Base-by-base conservation (phyloP, 2,113 vertebrate genomes). In the Xyrauchen texanus region DNA sequence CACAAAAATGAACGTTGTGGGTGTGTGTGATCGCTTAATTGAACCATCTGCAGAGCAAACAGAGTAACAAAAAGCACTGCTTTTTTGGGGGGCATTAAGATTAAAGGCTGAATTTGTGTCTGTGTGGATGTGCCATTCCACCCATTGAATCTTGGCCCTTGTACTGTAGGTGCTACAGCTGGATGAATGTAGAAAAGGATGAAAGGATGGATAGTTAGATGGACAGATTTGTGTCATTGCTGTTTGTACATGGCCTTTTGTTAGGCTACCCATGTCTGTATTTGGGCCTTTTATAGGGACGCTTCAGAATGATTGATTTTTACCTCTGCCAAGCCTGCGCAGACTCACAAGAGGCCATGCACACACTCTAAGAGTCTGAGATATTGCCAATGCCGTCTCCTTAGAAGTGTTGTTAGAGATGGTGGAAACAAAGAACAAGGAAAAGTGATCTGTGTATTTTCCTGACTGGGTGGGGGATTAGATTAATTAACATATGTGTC, bases 11-110 rank as follows among this genome's bases (percentile, higher is more conserved):
- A 62, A 4, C 7, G 5, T 46, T 83, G 62, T 21, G 46, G 67
- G 21, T 34, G 75, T 81, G 68, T 71, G 72, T 46, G 67, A 21
- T 85, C 15, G 78, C 86, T 88, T 84, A 89, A 88, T 87, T 83
- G 87, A 85, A 89, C 87, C 91, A 90, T 90, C 91, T 91, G 90
- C 88, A 90, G 85, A 77, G 78, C 83, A 82, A 86, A 86, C 85
- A 84, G 83, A 69, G 83, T 81, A 85, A 84, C 78, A 88, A 84
- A 90, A 85, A 82, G 78, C 81, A 81, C 61, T 52, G 85, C 89
- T 93, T 88, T 88, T 92, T 90, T 85, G 21, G 21, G 82, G 85
- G 88, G 84, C 69, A 51, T 8, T 6, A 13, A 16, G 53, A 58
- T 58, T 71, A 21, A 42, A 53, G 57, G 53, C 69, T 15, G 47